Evolutionary conservation across 1,140 invertebrate species (phyloP), one percentile per base, ranked within the genome.

Genomic region (Pseudomyrmex flavicornis): DNA sequence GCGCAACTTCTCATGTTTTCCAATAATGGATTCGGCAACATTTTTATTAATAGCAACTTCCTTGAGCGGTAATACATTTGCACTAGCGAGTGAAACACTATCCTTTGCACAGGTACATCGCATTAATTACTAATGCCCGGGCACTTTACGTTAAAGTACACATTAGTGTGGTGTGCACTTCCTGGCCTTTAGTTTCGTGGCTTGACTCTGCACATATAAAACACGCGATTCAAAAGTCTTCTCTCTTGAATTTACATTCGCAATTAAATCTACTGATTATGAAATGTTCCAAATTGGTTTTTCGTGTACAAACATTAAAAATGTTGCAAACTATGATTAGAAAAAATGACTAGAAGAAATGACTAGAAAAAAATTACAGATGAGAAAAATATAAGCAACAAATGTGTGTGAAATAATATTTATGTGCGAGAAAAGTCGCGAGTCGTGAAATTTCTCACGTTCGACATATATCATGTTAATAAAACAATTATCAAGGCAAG

Each of bases 61-160:
- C 4, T 9, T 48, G 26, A 52, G 12, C n/a, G 50, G 12, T 82
- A 61, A 82, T 74, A 62, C 46, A 72, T 62, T 82, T 61, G 12
- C 13, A 2, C 15, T 54, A 17, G 65, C 15, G 1, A 20, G 10
- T 69, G n/a, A 26, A 82, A 44, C 58, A 17, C 22, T 62, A 63
- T 82, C 22, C n/a, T 52, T 82, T 2, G 22, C 22, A 61, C 13
- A 10, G n/a, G 35, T 48, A 46, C 10, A 62, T 17, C 46, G 54
- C 26, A 54, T 54, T 72, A 69, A 82, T 82, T 82, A 82, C 74
- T 82, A 50, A 74, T 69, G 17, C 10, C 13, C 2, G 35, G 35
- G 26, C 58, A 1, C 52, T 26, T 77, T 52, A 48, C 68, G 35
- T 35, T 35, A 48, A 13, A 13, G n/a, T 46, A 13, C 13, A 13